phyloP scores from a whole-genome alignment of 2,888 invertebrate genomes.

The Leucozona laternaria region DNA sequence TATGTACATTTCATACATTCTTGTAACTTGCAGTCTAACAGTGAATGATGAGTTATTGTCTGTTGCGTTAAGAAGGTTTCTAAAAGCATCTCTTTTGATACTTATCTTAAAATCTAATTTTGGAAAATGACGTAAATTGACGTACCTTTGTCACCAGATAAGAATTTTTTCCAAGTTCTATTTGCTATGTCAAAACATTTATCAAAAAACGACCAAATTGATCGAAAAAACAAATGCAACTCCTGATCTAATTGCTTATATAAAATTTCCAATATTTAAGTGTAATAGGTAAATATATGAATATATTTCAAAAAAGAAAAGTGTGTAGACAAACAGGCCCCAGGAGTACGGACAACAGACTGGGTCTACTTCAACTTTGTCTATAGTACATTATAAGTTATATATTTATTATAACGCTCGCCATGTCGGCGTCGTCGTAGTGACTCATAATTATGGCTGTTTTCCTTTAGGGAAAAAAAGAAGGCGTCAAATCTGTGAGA shows the following conservation, averaged over 20 bases:
- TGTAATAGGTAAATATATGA: no score
- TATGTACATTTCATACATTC: no score
- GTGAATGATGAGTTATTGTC: no score
- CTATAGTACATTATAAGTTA: neutral
- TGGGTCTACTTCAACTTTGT: neutral
- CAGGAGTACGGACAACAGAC: neutral
- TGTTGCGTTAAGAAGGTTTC: no score
- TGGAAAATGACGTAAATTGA: no score
- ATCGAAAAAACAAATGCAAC: neutral
- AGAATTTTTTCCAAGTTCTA: no score
- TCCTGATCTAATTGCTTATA: neutral
- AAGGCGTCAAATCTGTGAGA: slow-evolving; percentile 8
- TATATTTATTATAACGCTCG: no score
- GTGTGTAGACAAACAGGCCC: slow-evolving; percentile 10
- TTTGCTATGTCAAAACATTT: no score
- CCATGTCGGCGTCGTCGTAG: neutral
- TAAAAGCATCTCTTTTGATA: no score
- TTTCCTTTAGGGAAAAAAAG: slow-evolving; percentile 16
- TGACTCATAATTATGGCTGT: neutral
- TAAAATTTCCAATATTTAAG: neutral
- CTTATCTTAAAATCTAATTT: no score
- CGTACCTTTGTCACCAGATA: no score
- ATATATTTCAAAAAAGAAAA: slow-evolving; percentile 3
- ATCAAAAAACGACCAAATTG: neutral
- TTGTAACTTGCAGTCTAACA: no score